These are phyloP conservation scores for Oceanodroma leucorhoa DNA, from an alignment of 2,797 vertebrate species.

Conservation along the genomic window DNA sequence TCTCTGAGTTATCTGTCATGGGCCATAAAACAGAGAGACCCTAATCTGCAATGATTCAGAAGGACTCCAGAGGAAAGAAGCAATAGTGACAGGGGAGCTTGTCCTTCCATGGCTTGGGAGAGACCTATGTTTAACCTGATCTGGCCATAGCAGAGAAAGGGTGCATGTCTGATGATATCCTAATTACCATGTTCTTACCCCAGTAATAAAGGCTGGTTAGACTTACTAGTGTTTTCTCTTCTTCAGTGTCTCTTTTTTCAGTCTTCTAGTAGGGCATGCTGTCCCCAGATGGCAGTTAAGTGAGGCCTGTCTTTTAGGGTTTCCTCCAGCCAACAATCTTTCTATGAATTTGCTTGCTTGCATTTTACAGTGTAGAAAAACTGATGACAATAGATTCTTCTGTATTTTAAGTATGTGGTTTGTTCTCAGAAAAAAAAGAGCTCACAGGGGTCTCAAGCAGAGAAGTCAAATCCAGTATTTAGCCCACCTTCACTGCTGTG, in stretches of 20 bases:
- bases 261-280: background rate
- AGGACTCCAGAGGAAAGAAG: background rate
- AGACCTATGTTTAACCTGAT: background rate
- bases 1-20: background rate
- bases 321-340: background rate
- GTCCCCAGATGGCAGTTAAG: too few relatives aligned
- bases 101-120: background rate
- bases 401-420: background rate
- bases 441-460: background rate
- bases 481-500: background rate
- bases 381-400: background rate
- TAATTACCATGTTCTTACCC: background rate
- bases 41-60: background rate
- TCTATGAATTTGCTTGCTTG: background rate
- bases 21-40: background rate
- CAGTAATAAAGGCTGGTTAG: background rate
- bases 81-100: background rate
- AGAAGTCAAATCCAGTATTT: background rate
- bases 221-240: background rate
- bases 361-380: background rate
- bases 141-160: background rate
- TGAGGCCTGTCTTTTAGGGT: background rate
- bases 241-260: background rate
- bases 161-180: background rate
- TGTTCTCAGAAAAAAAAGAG: background rate